Evolutionary conservation across 2,113 vertebrate species (phyloP).

Genomic region (Cervus canadensis): DNA sequence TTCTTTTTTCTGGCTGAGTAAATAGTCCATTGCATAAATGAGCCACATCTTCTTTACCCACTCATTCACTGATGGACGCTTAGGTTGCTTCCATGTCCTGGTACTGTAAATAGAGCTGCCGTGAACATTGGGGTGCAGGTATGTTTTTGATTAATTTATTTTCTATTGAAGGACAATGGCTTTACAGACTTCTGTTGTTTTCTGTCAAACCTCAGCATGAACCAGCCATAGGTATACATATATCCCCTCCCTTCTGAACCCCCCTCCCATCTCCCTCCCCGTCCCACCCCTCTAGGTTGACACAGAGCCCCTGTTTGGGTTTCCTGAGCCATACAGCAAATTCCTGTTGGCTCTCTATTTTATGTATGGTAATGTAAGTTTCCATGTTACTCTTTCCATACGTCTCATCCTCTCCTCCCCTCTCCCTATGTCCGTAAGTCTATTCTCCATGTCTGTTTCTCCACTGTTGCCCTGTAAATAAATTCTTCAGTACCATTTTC

Average conservation of each 20-base stretch:
- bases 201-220: not conserved
- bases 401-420: not conserved
- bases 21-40: not conserved
- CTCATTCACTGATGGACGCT: accelerated
- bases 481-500: not conserved
- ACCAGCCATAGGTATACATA: not conserved
- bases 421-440: not conserved
- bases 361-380: accelerated
- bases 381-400: accelerated
- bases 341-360: accelerated
- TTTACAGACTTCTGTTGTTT: not conserved
- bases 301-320: not conserved
- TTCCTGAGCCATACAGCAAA: not conserved
- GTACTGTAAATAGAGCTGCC: not conserved
- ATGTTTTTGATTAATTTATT: not conserved
- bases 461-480: not conserved
- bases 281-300: accelerated
- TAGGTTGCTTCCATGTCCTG: not conserved
- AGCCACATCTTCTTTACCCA: not conserved
- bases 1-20: not conserved
- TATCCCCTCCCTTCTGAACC: not conserved
- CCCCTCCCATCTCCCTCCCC: not conserved
- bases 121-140: not conserved
- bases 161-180: not conserved
- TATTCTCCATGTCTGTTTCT: not conserved